Evolutionary conservation across 2,797 vertebrate genomes (phyloP), one percentile per base, ranked within the genome.

Genomic region (Taenioides sp.): DNA sequence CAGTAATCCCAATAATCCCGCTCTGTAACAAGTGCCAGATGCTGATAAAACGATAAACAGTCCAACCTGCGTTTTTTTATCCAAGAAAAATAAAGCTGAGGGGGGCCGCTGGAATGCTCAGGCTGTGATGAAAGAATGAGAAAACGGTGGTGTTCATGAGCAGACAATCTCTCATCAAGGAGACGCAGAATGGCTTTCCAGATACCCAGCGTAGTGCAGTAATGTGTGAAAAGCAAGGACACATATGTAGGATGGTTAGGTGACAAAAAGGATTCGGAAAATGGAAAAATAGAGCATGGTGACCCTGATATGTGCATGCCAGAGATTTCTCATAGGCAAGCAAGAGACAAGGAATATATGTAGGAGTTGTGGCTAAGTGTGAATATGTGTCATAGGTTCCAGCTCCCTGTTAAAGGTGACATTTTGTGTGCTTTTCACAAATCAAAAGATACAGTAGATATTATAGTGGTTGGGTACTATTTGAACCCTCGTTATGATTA

Each of bases 1-100:
- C 78, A 77, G 83, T 91, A 92, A 93, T 92, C 89, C 89, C 87
- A 88, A 90, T 92, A 92, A 93, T 92, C 91, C 88, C 86, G 40
- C 79, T 87, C 81, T 65, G 66, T 92, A 92, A 93, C 92, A 87
- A 86, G 80, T 81, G 85, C 89, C 92, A 93, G 92, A 93, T 93
- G 92, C 84, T 77, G 90, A 92, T 89, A 79, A 87, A 66, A 73
- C 83, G 89, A 92, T 91, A 92, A 92, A 92, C 7, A 87, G 85
- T 77, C 75, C 77, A 90, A 91, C 87, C 87, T 89, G 87, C 88
- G 88, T 91, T 85, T 88, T 63, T 86, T 47, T 47, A 86, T 88
- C 88, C 86, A 91, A 90, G 84, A 84, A 88, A 89, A 92, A 91
- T 90, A 92, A 92, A 91, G 83, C 79, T 70, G 74, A 76, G 86